Percentiles rank a stretch among this genome's conserved stretches.
These are phyloP conservation scores for Lasioglossum vierecki DNA, from an alignment of 2,888 invertebrate genomes.

Conservation along the genomic window DNA sequence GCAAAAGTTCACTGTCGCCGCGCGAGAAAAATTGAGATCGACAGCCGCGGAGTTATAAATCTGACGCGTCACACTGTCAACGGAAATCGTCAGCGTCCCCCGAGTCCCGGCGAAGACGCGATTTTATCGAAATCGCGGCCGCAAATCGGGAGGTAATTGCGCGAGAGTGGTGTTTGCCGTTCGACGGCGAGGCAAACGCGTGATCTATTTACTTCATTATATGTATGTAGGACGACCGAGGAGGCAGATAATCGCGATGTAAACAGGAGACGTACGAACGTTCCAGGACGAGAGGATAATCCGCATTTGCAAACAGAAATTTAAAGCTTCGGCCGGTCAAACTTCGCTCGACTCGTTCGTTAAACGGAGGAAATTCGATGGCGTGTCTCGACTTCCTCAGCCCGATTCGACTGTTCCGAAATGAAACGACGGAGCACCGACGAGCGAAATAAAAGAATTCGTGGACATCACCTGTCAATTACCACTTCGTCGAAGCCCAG, in stretches of 20 bases:
- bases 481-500: not conserved
- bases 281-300: constrained; percentile 50
- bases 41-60: not conserved
- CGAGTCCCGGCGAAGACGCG: not conserved
- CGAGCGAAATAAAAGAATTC: not conserved
- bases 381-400: not conserved
- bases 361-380: not conserved
- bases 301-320: constrained; percentile 65
- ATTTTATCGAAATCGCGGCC: not conserved
- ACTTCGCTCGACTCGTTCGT: not conserved
- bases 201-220: constrained; percentile 55
- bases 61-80: constrained; percentile 16
- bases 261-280: constrained; percentile 46
- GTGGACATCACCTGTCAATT: not conserved
- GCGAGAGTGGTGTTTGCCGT: constrained; percentile 20
- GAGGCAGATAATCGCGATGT: constrained; percentile 55
- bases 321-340: constrained; percentile 40
- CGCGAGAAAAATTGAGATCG: not conserved
- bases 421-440: not conserved
- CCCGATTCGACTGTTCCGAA: not conserved
- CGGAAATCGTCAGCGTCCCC: not conserved
- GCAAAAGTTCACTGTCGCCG: not conserved
- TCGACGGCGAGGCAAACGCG: constrained; percentile 32
- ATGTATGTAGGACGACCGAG: constrained; percentile 36
- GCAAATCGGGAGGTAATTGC: constrained; percentile 17